Percentiles rank a stretch among this genome's conserved stretches.
These are phyloP conservation scores for Saturnia japonica DNA, from an alignment of 2,888 invertebrate genomes.

Conservation along the genomic window DNA sequence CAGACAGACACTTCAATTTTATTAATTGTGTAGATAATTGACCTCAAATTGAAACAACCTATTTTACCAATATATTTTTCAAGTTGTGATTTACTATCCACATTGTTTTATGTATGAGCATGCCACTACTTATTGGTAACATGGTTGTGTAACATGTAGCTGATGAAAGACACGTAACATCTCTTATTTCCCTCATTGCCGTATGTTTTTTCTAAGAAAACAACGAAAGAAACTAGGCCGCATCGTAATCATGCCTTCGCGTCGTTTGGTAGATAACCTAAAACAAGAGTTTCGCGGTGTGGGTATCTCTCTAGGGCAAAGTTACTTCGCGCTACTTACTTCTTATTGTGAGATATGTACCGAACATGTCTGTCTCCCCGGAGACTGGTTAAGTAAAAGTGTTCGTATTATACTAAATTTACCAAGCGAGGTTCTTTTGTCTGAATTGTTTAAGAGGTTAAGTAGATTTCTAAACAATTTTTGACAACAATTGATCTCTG, in stretches of 20 bases:
- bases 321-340: slow-evolving; percentile 32
- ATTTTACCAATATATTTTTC: background rate
- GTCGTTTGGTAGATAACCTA: slow-evolving; percentile 8
- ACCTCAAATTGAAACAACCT: background rate
- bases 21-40: too few species aligned
- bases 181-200: background rate
- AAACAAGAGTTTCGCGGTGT: slow-evolving; percentile 10
- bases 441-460: slow-evolving; percentile 5
- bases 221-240: slow-evolving; percentile 30
- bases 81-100: background rate
- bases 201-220: slow-evolving; percentile 19
- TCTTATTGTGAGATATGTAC: slow-evolving; percentile 29
- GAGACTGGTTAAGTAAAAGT: background rate
- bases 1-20: too few species aligned
- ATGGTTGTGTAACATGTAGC: background rate
- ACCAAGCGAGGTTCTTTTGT: background rate
- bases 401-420: background rate
- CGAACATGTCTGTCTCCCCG: background rate
- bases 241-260: slow-evolving; percentile 17
- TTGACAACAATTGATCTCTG: too few species aligned
- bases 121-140: background rate
- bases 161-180: background rate
- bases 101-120: background rate
- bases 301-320: slow-evolving; percentile 28
- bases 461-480: background rate